Base-by-base conservation (phyloP, 2,888 invertebrate genomes). In the Acholoe squamosa region DNA sequence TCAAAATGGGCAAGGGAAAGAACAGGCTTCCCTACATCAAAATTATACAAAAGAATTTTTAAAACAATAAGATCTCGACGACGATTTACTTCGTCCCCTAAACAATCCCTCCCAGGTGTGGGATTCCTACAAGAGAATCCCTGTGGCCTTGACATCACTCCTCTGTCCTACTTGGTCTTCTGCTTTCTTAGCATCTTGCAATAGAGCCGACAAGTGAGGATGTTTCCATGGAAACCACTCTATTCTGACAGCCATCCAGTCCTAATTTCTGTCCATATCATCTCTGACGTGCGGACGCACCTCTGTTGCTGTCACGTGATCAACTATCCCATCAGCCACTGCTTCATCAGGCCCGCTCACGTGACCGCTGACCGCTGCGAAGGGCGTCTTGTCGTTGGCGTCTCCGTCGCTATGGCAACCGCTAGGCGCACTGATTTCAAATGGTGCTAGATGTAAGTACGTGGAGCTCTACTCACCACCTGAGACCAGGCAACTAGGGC, bases 361-460 rank as follows among this genome's bases (percentile, higher is more conserved):
- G 84, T 84, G 84, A 84, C 43, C 22, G 43, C 22, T 10, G 84
- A 43, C 33, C 84, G 84, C 28, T 43, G 28, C 43, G 25, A 33
- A 84, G 84, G 84, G 84, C 84, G 43, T 84, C 34, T 14, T 43
- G 34, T 28, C 71, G 25, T 19, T 61, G 61, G 77, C 51, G 56
- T 25, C 22, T 25, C 56, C 31, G 89, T 89, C 28, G 89, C 51
- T 76, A 89, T 76, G 54, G 89, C 89, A 77, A 51, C 77, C 89
- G 76, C 76, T 77, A 89, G 90, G 54, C 33, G 89, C 91, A 91
- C 91, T 91, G 91, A 91, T 91, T 91, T 91, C 91, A 91, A 91
- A 91, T 91, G 91, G 91, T 91, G 91, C 91, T 91, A 91, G 91
- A 91, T 88, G 77, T 34, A 43, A 28, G 22, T 89, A 34, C 22